Percentiles rank a stretch among this genome's conserved stretches.
Conservation (phyloP, 2,888 invertebrate species). For the Lasioglossum villosulum region DNA sequence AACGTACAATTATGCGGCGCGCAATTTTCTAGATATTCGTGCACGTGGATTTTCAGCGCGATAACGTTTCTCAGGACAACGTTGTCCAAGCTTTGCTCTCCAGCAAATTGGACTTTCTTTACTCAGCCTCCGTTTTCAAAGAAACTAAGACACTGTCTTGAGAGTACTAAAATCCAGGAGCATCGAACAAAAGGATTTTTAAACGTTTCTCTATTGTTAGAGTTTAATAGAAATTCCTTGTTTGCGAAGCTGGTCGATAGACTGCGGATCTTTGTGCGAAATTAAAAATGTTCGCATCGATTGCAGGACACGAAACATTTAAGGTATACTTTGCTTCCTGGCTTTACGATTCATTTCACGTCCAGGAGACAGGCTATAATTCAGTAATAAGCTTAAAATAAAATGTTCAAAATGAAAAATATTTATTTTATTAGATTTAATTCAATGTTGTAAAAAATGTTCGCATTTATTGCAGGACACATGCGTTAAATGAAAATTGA, state of each 20-base stretch:
- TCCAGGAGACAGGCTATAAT: no score
- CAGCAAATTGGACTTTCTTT: neutral
- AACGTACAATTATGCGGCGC: constrained; percentile 1
- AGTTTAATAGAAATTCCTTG: neutral
- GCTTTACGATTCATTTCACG: no score
- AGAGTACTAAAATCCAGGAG: neutral
- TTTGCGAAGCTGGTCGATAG: neutral
- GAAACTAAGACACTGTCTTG: neutral
- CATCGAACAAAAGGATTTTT: neutral
- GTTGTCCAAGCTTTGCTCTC: neutral
- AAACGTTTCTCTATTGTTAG: neutral
- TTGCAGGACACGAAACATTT: no score
- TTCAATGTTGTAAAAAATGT: no score
- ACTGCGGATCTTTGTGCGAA: no score
- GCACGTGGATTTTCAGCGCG: neutral
- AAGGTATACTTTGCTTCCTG: no score
- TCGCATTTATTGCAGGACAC: no score
- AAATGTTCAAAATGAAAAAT: neutral
- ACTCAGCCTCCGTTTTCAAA: constrained; percentile 1
- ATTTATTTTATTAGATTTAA: no score
- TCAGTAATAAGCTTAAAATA: no score
- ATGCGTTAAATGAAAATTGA: no score
- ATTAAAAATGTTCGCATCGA: no score
- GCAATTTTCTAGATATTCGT: neutral
- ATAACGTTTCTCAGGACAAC: neutral